phyloP scores from a whole-genome alignment of 2,797 vertebrate genomes.

The Sciurus carolinensis region DNA sequence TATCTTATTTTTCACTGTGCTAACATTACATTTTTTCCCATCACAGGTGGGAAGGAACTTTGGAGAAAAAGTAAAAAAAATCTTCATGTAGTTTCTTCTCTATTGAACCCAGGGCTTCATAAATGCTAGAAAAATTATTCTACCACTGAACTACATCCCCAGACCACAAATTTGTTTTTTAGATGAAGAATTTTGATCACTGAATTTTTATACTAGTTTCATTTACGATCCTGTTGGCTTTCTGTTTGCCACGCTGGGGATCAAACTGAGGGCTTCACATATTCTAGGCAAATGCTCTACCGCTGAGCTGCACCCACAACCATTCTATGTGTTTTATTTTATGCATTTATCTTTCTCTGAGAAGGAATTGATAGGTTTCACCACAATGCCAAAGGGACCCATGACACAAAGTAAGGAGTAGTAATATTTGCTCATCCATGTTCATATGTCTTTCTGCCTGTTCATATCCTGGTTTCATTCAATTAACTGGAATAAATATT shows the following conservation, averaged over 20 bases:
- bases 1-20: constrained; percentile 23
- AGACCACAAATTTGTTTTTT: background rate
- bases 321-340: background rate
- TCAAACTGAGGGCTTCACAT: background rate
- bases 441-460: background rate
- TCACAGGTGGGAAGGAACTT: background rate
- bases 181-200: constrained; percentile 26
- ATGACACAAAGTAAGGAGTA: background rate
- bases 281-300: background rate
- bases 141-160: background rate
- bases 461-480: background rate
- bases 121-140: background rate
- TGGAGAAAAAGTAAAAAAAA: too few species aligned
- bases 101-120: background rate
- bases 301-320: too few species aligned
- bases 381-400: background rate
- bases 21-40: background rate
- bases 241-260: background rate
- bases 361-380: background rate
- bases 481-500: constrained; percentile 39
- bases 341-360: background rate
- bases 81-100: too few species aligned
- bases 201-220: constrained; percentile 39
- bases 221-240: background rate
- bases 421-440: background rate